A percentile compares a stretch with the other conserved stretches of the same genome.
phyloP scores from a whole-genome alignment of 2,797 vertebrate genomes.

The Cirrhinus molitorella region DNA sequence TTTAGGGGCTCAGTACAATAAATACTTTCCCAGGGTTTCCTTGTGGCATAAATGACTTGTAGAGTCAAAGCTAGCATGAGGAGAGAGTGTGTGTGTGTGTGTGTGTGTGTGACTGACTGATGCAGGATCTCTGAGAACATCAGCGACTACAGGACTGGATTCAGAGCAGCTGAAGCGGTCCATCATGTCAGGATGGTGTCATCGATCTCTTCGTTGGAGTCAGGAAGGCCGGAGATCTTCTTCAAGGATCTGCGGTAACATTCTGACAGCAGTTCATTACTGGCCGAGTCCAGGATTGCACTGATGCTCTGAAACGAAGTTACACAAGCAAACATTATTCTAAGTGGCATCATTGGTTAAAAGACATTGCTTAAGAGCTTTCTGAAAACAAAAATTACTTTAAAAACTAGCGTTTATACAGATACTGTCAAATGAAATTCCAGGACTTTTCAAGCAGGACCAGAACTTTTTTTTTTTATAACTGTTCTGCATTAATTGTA shows the following conservation, averaged over 20 bases:
- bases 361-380: background rate
- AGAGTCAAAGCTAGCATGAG: constrained; percentile 7
- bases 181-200: constrained; percentile 97
- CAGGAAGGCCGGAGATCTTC: constrained; percentile 89
- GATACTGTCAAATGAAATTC: no score
- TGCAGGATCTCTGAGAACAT: constrained; percentile 51
- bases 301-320: constrained; percentile 79
- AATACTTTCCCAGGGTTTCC: constrained; percentile 12
- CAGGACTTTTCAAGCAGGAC: no score
- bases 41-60: constrained; percentile 1
- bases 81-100: constrained; percentile 25
- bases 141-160: constrained; percentile 31
- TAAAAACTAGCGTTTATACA: no score
- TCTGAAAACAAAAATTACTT: background rate
- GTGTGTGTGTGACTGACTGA: constrained; percentile 37
- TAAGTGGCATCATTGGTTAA: background rate
- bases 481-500: no score
- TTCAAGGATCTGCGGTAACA: constrained; percentile 91
- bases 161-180: constrained; percentile 51
- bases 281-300: constrained; percentile 92
- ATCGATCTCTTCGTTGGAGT: constrained; percentile 94
- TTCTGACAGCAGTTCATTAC: constrained; percentile 91
- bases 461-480: no score
- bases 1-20: constrained; percentile 26
- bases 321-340: background rate